These are phyloP conservation scores for Megalops atlanticus DNA, from an alignment of 2,113 vertebrate genomes.

Conservation along the genomic window DNA sequence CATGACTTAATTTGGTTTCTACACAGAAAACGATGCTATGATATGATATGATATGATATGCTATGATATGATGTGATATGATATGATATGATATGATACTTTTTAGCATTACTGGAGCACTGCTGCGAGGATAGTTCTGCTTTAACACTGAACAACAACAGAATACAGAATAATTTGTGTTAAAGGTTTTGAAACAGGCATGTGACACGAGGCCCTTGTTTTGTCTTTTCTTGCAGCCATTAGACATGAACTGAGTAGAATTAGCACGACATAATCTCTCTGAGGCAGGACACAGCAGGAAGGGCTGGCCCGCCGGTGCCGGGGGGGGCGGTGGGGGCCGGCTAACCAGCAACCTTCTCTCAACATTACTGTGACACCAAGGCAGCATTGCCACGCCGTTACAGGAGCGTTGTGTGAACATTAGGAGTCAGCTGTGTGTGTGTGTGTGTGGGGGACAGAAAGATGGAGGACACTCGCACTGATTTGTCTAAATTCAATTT, in stretches of 20 bases:
- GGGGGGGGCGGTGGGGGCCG: slow-evolving; percentile 50
- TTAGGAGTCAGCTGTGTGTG: slow-evolving; percentile 45
- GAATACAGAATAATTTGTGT: no score
- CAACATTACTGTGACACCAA: slow-evolving; percentile 51
- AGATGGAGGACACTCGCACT: slow-evolving; percentile 60
- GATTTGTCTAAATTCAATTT: slow-evolving; percentile 58
- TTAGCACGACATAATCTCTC: slow-evolving; percentile 90
- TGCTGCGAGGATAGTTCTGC: neutral
- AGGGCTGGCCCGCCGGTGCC: slow-evolving; percentile 59
- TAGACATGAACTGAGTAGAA: slow-evolving; percentile 96
- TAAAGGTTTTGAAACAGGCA: neutral
- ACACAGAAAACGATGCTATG: neutral
- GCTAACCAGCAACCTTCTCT: slow-evolving; percentile 63
- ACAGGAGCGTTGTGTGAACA: slow-evolving; percentile 52
- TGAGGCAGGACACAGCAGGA: slow-evolving; percentile 52
- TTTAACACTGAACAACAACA: no score
- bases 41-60: neutral
- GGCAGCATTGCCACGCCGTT: slow-evolving; percentile 48
- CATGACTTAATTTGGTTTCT: no score
- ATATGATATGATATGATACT: neutral
- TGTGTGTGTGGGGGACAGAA: neutral
- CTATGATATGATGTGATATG: neutral
- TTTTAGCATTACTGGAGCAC: neutral
- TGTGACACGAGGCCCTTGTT: neutral
- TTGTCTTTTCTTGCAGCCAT: slow-evolving; percentile 75